Percentiles rank a stretch among this genome's conserved stretches.
phyloP scores from a whole-genome alignment of 2,797 vertebrate species.

The Sebastes cheni region DNA sequence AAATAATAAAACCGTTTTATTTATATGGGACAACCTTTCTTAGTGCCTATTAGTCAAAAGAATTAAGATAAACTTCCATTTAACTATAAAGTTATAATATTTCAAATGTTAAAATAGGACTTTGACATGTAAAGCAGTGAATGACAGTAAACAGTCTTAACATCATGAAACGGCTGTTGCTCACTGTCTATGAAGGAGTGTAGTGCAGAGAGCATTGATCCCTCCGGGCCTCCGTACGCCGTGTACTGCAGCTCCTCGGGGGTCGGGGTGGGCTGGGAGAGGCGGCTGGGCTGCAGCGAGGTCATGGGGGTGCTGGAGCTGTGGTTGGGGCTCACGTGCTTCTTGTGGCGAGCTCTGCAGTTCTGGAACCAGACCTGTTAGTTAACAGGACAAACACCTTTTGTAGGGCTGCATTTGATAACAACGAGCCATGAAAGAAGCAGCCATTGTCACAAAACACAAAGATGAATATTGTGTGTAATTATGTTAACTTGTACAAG shows the following conservation, averaged over 20 bases:
- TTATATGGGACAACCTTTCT: neutral
- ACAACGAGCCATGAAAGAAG: neutral
- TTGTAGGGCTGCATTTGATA: neutral
- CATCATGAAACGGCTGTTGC: conserved; percentile 44
- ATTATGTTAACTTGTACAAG: too few species aligned
- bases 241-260: conserved; percentile 93
- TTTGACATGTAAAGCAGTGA: neutral
- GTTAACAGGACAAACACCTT: conserved; percentile 12
- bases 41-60: neutral
- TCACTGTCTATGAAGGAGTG: conserved; percentile 96
- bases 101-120: neutral
- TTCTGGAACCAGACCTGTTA: conserved; percentile 98
- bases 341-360: conserved; percentile 96
- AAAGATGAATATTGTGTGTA: neutral
- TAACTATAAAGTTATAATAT: neutral
- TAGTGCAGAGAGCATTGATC: conserved; percentile 90
- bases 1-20: too few species aligned
- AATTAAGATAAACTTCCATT: neutral
- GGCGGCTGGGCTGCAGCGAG: conserved; percentile 84
- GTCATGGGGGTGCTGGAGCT: conserved; percentile 82
- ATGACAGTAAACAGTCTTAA: neutral
- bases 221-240: conserved; percentile 88
- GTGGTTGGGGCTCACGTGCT: conserved; percentile 93
- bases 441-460: neutral
- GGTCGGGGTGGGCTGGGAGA: conserved; percentile 85